These are phyloP conservation scores for Drosophila pectinifera DNA, from an alignment of 1,140 invertebrate species.

Conservation along the genomic window DNA sequence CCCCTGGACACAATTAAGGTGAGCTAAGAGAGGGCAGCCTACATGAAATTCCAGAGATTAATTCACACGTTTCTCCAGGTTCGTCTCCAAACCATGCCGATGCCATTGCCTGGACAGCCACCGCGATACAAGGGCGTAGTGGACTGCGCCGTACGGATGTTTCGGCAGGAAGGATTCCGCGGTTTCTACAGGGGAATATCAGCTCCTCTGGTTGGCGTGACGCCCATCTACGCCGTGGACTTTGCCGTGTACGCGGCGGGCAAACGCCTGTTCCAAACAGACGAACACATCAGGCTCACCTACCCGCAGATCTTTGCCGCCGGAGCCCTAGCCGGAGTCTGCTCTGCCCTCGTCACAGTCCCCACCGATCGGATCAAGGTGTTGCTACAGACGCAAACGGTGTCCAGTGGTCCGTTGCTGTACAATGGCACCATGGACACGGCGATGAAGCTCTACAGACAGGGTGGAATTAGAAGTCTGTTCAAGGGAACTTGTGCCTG, in stretches of 20 bases:
- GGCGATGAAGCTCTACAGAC: slow-evolving; percentile 94
- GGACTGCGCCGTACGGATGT: slow-evolving; percentile 96
- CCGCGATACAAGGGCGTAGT: slow-evolving; percentile 94
- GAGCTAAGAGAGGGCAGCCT: slow-evolving; percentile 5
- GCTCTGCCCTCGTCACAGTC: slow-evolving; percentile 97
- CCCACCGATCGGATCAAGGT: slow-evolving; percentile 99
- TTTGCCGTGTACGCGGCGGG: slow-evolving; percentile 98
- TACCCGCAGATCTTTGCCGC: slow-evolving; percentile 94
- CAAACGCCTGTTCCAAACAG: slow-evolving; percentile 92
- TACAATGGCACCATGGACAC: slow-evolving; percentile 98
- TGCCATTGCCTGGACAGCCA: slow-evolving; percentile 89
- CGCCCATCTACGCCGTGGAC: slow-evolving; percentile 96
- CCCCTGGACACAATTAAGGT: slow-evolving; percentile 97
- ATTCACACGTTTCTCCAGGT: slow-evolving; percentile 86
- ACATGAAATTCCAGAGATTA: background rate
- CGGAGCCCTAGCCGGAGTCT: slow-evolving; percentile 96
- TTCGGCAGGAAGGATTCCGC: slow-evolving; percentile 93
- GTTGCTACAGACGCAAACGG: slow-evolving; percentile 95
- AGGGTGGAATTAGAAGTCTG: slow-evolving; percentile 97
- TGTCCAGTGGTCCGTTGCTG: slow-evolving; percentile 90
- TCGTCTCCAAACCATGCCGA: slow-evolving; percentile 96
- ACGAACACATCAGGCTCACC: slow-evolving; percentile 89
- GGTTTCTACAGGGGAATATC: slow-evolving; percentile 93
- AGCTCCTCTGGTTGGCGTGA: slow-evolving; percentile 90
- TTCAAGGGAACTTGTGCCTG: slow-evolving; percentile 98